Percentiles rank a stretch among this genome's conserved stretches.
Evolutionary conservation across 2,888 invertebrate genomes (phyloP).

Genomic region (Dryobotodes eremita): DNA sequence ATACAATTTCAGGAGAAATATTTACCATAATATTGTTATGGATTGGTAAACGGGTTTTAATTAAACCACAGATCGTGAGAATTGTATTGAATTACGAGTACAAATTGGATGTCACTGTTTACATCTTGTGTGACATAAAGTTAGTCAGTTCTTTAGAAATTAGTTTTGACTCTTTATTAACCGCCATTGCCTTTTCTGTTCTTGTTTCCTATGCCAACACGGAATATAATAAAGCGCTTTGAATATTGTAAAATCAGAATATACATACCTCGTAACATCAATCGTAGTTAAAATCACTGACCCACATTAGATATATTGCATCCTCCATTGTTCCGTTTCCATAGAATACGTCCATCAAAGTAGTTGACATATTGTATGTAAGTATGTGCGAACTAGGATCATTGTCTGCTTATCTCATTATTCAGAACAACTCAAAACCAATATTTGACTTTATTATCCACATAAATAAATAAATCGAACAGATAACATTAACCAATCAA

Average conservation of each 20-base stretch:
- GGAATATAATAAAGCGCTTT: not conserved
- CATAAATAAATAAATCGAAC: constrained; percentile 67
- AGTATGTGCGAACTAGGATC: not conserved
- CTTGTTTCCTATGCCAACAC: not conserved
- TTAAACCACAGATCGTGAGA: not conserved
- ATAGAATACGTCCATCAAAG: constrained; percentile 11
- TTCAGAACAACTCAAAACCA: constrained; percentile 26
- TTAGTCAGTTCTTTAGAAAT: not conserved
- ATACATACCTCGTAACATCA: constrained; percentile 3
- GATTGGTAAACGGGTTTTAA: constrained; percentile 3
- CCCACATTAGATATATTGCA: constrained; percentile 21
- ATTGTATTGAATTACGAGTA: not conserved
- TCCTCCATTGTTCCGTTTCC: constrained; percentile 10
- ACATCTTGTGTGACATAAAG: not conserved
- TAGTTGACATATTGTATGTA: constrained; percentile 5
- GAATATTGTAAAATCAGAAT: not conserved
- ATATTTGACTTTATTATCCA: constrained; percentile 45
- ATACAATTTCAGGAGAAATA: constrained; percentile 37
- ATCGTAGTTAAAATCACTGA: not conserved
- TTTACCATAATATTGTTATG: constrained; percentile 32
- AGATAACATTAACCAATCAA: constrained; percentile 72
- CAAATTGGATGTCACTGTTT: not conserved
- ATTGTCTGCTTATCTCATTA: constrained; percentile 12
- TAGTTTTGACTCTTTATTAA: not conserved
- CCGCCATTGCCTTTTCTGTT: not conserved